phyloP scores from a whole-genome alignment of 1,140 invertebrate genomes.

The Drosophila paulistorum region DNA sequence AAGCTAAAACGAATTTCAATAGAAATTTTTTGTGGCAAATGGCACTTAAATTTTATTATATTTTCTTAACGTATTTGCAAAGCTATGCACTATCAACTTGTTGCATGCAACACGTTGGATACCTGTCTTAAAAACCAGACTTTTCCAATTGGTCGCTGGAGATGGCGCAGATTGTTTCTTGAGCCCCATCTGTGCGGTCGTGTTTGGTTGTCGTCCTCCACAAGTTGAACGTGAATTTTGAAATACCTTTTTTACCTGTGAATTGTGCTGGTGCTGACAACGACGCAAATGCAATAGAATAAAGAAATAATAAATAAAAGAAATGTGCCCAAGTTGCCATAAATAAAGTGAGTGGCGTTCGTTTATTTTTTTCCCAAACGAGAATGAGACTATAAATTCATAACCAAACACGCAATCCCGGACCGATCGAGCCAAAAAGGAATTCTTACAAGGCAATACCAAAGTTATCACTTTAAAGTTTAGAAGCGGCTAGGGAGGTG shows the following conservation, averaged over 20 bases:
- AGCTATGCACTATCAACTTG: constrained; percentile 14
- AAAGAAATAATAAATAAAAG: constrained; percentile 55
- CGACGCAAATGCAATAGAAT: constrained; percentile 53
- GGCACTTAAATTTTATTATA: background rate
- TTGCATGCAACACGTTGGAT: constrained; percentile 46
- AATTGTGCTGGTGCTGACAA: constrained; percentile 56
- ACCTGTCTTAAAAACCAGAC: background rate
- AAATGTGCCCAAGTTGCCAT: constrained; percentile 49
- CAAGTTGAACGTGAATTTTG: constrained; percentile 6
- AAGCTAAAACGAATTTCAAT: background rate
- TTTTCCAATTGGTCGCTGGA: too few species aligned
- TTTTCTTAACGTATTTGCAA: background rate
- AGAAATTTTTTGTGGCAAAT: background rate
- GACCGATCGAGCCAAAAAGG: constrained; percentile 36
- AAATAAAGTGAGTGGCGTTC: constrained; percentile 50
- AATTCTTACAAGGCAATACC: constrained; percentile 22
- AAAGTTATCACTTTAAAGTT: constrained; percentile 42
- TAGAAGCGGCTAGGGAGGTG: background rate
- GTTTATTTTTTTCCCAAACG: constrained; percentile 38
- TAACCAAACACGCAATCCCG: constrained; percentile 53
- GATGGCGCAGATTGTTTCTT: constrained; percentile 35
- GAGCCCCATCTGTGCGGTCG: constrained; percentile 37
- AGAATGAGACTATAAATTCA: constrained; percentile 61
- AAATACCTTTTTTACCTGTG: constrained; percentile 25
- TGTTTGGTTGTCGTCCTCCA: constrained; percentile 2